Base-by-base conservation (phyloP, 2,113 vertebrate species). In the Halcyon senegalensis region DNA sequence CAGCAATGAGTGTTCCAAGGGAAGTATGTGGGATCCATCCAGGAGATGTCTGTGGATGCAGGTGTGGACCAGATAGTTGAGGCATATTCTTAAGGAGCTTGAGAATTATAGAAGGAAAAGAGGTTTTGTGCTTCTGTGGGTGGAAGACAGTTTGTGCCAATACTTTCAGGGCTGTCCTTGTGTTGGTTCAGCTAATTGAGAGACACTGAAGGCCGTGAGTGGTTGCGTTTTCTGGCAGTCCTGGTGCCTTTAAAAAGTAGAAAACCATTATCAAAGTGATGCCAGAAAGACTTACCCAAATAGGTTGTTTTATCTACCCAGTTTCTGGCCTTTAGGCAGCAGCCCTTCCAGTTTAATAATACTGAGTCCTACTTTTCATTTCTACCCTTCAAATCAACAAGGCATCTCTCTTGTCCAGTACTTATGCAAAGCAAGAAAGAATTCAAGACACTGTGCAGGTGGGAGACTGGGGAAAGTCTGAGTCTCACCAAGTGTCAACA, bases 1-100 rank as follows among this genome's bases (percentile, higher is more conserved):
- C 44, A 16, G 35, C 25, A 59, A 41, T 16, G 33, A 73, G 12
- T 0, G 0, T 13, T 68, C 1, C 20, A 55, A 24, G 31, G 33
- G 30, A 58, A 28, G 23, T 11, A 10, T 14, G 9, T 0, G 6
- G 30, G 27, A 35, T 48, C 62, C 27, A 6, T 77, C 33, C 30
- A 33, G 62, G 58, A 68, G 41, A 44, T 5, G 2, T 33, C 37
- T 59, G 0, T 63, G 64, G 25, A 44, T 63, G 33, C 35, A 39
- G 11, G 1, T 41, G 23, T 66, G 60, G 18, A 69, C 16, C 14
- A 76, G 44, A 14, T 27, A 62, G 48, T 48, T 5, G 10, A 35
- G 46, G 16, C 21, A 64, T 16, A 13, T 79, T 84, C 46, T 43
- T 82, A 33, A 88, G 48, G 30, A 76, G 58, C 15, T 58, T 43